These are phyloP conservation scores for Ispidina lecontei DNA, from an alignment of 2,797 vertebrate genomes.

Conservation along the genomic window DNA sequence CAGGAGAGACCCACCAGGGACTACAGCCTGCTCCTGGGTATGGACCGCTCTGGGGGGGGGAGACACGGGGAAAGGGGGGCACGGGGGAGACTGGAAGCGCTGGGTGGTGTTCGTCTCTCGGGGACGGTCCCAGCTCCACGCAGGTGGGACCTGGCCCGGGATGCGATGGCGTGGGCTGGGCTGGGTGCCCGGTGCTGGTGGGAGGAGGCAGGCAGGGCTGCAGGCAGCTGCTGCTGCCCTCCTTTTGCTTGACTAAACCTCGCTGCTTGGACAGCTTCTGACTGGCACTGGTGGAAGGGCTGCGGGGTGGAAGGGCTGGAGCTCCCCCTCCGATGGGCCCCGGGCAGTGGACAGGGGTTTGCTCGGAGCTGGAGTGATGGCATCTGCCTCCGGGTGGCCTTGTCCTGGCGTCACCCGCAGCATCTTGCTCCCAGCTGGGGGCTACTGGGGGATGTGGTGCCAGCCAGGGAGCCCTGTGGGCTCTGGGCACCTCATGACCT, in stretches of 20 bases:
- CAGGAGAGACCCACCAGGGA: neutral
- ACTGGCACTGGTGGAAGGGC: neutral
- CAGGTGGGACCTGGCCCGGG: neutral
- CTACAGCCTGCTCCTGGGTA: neutral
- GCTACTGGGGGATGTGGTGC: fast-evolving
- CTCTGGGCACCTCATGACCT: fast-evolving
- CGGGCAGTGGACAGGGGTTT: fast-evolving
- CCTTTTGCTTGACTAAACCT: constrained; percentile 53
- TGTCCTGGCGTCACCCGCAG: neutral
- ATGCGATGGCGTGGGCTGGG: neutral
- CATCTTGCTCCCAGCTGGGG: fast-evolving
- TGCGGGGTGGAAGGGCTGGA: neutral
- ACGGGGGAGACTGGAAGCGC: neutral
- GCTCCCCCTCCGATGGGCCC: neutral
- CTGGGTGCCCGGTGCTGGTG: neutral
- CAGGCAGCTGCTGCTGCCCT: constrained; percentile 40
- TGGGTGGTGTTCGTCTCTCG: fast-evolving
- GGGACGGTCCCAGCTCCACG: neutral
- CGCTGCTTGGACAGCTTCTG: neutral
- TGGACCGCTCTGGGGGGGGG: neutral
- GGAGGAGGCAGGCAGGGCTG: neutral
- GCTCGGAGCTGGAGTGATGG: fast-evolving
- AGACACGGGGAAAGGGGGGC: fast-evolving
- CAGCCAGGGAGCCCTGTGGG: neutral
- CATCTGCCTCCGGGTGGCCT: neutral